Conservation (phyloP, 2,888 invertebrate genomes). For the Rhaphigaster nebulosa region DNA sequence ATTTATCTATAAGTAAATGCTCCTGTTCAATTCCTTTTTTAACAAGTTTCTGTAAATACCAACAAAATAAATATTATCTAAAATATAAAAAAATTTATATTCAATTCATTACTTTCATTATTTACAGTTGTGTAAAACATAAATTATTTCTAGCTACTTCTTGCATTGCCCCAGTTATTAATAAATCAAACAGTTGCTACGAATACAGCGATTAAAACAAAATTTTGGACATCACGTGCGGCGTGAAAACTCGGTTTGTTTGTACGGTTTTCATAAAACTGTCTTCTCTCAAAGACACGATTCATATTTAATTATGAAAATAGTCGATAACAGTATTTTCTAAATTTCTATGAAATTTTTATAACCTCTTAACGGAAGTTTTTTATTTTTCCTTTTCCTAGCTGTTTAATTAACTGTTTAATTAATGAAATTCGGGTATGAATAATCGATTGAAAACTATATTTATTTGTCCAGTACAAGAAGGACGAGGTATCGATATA, state of each 20-base stretch:
- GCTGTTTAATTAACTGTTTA: background rate
- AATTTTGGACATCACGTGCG: background rate
- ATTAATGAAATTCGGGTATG: background rate
- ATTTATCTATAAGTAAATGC: too few species aligned
- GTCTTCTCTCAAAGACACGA: background rate
- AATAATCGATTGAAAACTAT: background rate
- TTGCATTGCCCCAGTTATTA: background rate
- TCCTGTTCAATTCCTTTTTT: too few species aligned
- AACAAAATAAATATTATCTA: too few species aligned
- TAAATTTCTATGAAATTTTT: constrained; percentile 2
- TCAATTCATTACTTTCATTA: too few species aligned
- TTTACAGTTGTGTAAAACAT: too few species aligned
- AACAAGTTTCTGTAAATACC: too few species aligned
- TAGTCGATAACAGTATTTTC: background rate
- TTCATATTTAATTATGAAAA: constrained; percentile 1
- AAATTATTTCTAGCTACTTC: background rate
- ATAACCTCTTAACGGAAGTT: background rate
- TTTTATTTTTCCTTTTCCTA: background rate
- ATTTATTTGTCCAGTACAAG: background rate
- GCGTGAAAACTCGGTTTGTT: background rate
- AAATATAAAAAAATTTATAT: too few species aligned
- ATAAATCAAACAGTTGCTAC: background rate
- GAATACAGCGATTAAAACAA: background rate
- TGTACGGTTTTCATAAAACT: background rate
- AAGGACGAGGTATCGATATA: background rate